A percentile compares a stretch with the other conserved stretches of the same genome.
Evolutionary conservation across 2,888 invertebrate species (phyloP).

Genomic region (Drosophila infuscata): DNA sequence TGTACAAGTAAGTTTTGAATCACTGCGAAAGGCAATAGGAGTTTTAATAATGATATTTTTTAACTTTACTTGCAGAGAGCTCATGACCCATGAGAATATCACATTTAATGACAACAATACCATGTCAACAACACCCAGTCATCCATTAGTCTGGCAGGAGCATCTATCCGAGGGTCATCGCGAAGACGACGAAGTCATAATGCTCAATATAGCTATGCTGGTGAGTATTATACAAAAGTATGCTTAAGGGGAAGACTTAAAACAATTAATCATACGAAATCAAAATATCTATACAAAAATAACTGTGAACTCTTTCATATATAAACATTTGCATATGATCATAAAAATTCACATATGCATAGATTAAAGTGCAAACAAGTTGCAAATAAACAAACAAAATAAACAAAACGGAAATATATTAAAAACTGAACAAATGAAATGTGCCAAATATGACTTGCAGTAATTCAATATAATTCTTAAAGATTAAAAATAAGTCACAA

Average conservation of each 20-base stretch:
- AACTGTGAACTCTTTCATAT: too few species aligned
- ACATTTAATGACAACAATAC: conserved; percentile 92
- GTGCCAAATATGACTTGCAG: background rate
- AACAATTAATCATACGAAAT: background rate
- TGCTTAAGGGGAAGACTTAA: background rate
- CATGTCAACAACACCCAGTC: conserved; percentile 88
- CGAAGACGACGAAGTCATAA: conserved; percentile 90
- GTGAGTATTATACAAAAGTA: conserved; percentile 86
- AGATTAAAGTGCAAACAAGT: background rate
- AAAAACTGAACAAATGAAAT: background rate
- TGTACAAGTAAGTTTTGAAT: conserved; percentile 90
- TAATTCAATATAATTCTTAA: background rate
- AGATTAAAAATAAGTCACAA: background rate
- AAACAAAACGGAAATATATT: background rate
- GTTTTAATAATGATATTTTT: background rate
- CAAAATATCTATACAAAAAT: background rate
- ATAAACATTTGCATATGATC: background rate
- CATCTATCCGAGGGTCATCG: conserved; percentile 90
- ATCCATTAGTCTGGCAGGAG: conserved; percentile 91
- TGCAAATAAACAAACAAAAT: background rate
- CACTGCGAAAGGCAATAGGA: fast-evolving
- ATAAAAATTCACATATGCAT: background rate
- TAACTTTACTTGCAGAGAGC: conserved; percentile 87
- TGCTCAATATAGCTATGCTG: conserved; percentile 94
- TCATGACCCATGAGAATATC: conserved; percentile 89